These are phyloP conservation scores for Hippocampus guttulatus DNA, from an alignment of 2,113 vertebrate genomes.

Conservation along the genomic window DNA sequence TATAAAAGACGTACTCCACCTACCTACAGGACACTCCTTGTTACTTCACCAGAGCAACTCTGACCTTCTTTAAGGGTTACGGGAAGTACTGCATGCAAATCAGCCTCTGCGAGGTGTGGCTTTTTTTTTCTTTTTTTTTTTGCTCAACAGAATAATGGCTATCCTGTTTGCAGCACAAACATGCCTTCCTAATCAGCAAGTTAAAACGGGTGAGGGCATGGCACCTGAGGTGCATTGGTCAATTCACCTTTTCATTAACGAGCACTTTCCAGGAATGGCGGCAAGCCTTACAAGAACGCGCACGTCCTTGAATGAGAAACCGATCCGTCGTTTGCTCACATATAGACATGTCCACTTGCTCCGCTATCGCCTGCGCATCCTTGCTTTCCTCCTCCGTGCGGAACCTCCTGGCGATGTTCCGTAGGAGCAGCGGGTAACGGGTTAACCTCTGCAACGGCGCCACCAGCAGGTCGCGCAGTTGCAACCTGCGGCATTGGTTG, in stretches of 20 bases:
- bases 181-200: neutral
- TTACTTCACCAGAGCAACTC: neutral
- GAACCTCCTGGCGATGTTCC: constrained; percentile 82
- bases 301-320: neutral
- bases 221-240: neutral
- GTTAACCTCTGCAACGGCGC: constrained; percentile 82
- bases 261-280: neutral
- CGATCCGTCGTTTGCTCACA: constrained; percentile 67
- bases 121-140: constrained; percentile 4
- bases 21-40: constrained; percentile 36
- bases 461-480: constrained; percentile 81
- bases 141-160: too few species aligned
- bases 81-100: neutral
- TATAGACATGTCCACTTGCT: constrained; percentile 83
- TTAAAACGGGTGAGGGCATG: neutral
- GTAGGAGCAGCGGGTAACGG: constrained; percentile 79
- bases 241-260: neutral
- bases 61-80: constrained; percentile 15
- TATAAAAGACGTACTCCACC: constrained; percentile 20
- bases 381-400: constrained; percentile 61
- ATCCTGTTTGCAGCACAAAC: too few species aligned
- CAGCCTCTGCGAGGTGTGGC: neutral
- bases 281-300: neutral
- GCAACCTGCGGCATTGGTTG: constrained; percentile 76
- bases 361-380: constrained; percentile 73